Base-by-base conservation (phyloP, 2,113 vertebrate genomes). In the Plotosus lineatus region DNA sequence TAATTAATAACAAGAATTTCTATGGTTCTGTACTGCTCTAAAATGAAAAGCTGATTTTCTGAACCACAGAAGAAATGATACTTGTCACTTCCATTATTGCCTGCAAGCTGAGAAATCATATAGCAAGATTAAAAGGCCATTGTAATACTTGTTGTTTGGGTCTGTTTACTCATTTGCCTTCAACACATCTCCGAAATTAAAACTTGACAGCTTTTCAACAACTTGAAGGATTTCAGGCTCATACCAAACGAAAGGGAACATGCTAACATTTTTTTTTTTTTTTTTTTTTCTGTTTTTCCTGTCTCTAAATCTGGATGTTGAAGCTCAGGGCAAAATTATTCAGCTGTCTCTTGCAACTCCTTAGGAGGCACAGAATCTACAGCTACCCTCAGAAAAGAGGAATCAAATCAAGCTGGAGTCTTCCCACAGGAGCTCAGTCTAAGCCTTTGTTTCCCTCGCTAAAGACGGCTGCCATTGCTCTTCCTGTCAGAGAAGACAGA, bases 401-500 rank as follows among this genome's bases (percentile, higher is more conserved):
- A 84, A 77, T 84, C 58, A 82, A 86, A 86, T 84, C 77, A 86
- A 84, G 80, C 80, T 75, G 31, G 48, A 79, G 71, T 56, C 69
- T 66, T 84, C 85, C 85, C 83, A 80, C 74, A 82, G 83, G 83
- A 84, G 80, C 66, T 77, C 66, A 74, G 68, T 61, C 79, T 77
- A 82, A 84, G 83, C 55, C 85, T 84, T 86, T 82, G 83, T 84
- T 86, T 84, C 82, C 77, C 63, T 42, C 82, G 80, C 80, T 85
- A 85, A 85, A 84, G 77, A 77, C 82, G 79, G 83, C 77, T 86
- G 80, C 83, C 85, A 78, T 79, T 82, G 80, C 82, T 82, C 77
- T 69, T 61, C 56, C 83, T 82, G 83, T 84, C 80, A 86, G 77
- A 77, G 26, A 72, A 56, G 77, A 86, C 84, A 82, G 71, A 86